phyloP scores from a whole-genome alignment of 2,797 vertebrate genomes.

The Nyctalus aviator region DNA sequence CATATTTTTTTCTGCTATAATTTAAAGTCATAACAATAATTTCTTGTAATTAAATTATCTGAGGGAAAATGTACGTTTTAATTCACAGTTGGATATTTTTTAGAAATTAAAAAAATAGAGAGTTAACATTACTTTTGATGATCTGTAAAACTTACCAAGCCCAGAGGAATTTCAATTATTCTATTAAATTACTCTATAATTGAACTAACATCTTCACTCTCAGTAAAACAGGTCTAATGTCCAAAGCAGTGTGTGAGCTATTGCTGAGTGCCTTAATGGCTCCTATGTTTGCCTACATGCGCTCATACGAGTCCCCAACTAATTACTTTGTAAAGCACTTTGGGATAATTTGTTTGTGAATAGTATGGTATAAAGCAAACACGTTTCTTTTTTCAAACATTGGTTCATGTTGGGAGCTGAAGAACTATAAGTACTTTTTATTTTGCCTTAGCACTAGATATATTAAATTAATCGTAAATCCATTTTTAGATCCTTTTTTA shows the following conservation, averaged over 20 bases:
- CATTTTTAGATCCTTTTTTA: neutral
- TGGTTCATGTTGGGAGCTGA: constrained; percentile 46
- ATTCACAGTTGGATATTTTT: constrained; percentile 62
- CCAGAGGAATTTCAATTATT: constrained; percentile 80
- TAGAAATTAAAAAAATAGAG: constrained; percentile 50
- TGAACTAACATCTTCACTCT: constrained; percentile 75
- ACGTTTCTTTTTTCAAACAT: constrained; percentile 71
- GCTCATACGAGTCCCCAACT: constrained; percentile 70
- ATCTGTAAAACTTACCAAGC: constrained; percentile 75
- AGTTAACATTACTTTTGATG: constrained; percentile 73
- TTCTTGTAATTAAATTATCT: constrained; percentile 38
- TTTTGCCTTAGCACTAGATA: constrained; percentile 14
- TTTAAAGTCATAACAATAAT: neutral
- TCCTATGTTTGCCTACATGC: constrained; percentile 65
- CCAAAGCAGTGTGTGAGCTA: constrained; percentile 76
- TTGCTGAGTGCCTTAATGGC: constrained; percentile 64
- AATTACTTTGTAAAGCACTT: constrained; percentile 78
- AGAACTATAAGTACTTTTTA: constrained; percentile 15
- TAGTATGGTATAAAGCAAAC: constrained; percentile 67
- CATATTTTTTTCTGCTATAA: constrained; percentile 8
- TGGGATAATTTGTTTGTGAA: constrained; percentile 78
- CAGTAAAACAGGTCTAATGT: constrained; percentile 78
- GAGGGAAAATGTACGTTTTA: constrained; percentile 59
- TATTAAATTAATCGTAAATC: constrained; percentile 42
- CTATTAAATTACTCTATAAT: constrained; percentile 81